phyloP scores from a whole-genome alignment of 2,113 vertebrate genomes.

The Amia ocellicauda region DNA sequence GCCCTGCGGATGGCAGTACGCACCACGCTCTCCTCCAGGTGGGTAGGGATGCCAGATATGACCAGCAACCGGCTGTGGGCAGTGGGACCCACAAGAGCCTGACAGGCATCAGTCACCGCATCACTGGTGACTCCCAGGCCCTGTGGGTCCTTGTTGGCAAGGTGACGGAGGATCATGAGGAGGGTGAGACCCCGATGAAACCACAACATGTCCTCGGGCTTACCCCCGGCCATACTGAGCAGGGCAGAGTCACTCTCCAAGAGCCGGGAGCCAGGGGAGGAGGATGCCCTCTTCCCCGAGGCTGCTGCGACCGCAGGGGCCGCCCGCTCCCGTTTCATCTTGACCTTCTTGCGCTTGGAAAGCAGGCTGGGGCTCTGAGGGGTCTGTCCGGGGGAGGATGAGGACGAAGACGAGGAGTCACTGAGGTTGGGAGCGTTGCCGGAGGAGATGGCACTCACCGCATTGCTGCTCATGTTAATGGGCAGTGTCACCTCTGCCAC shows the following conservation, averaged over 20 bases:
- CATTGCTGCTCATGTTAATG: slow-evolving; percentile 78
- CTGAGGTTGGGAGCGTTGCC: slow-evolving; percentile 84
- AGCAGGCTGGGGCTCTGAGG: slow-evolving; percentile 93
- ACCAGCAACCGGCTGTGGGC: slow-evolving; percentile 90
- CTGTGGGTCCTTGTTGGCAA: slow-evolving; percentile 88
- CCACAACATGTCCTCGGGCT: slow-evolving; percentile 97
- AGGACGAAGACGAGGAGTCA: slow-evolving; percentile 91
- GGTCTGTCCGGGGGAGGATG: slow-evolving; percentile 92
- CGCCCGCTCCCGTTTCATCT: slow-evolving; percentile 93
- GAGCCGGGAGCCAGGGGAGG: slow-evolving; percentile 49
- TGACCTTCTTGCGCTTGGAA: slow-evolving; percentile 96
- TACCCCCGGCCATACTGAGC: slow-evolving; percentile 86
- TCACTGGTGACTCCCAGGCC: slow-evolving; percentile 89
- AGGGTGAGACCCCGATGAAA: slow-evolving; percentile 93
- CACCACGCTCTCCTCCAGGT: slow-evolving; percentile 85
- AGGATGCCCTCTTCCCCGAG: slow-evolving; percentile 72
- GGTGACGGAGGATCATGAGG: slow-evolving; percentile 91
- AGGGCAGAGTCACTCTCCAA: slow-evolving; percentile 73
- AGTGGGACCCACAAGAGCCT: slow-evolving; percentile 86
- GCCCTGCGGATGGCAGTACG: slow-evolving; percentile 87
- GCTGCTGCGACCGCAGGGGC: slow-evolving; percentile 59
- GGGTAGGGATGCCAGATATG: slow-evolving; percentile 92
- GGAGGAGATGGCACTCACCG: slow-evolving; percentile 78
- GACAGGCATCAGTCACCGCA: slow-evolving; percentile 87
- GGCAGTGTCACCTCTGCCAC: slow-evolving; percentile 93